Base-by-base conservation (phyloP, 2,888 invertebrate species). In the Hydropsyche betteni region DNA sequence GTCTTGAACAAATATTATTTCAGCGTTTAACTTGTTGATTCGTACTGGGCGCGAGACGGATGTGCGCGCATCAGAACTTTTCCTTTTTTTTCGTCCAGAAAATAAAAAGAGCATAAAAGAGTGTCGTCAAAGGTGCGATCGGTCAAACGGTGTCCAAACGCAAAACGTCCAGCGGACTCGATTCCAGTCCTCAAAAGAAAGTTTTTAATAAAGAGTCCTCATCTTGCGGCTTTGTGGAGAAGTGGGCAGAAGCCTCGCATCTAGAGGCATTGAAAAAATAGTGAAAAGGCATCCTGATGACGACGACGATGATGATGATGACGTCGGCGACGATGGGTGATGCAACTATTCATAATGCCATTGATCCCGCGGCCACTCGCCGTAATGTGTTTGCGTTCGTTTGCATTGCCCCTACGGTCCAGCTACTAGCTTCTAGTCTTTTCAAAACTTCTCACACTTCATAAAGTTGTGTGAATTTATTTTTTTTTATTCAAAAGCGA, bases 1-100 rank as follows among this genome's bases (percentile, higher is more conserved):
- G 77, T 61, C 77, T 77, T 75, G 52, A 77, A 76, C 75, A 77
- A 79, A 79, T 79, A 77, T 79, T 79, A 76, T 79, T 79, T 72
- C 74, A 74, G 58, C 70, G 55, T 68, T 36, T 55, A 77, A 76
- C 76, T 76, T 76, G 71, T 71, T 76, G 74, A 64, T 64, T 64
- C 44, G 44, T 44, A 44, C 44, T 61, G 61, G 16, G 33, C 33
- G 61, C 58, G 16, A 24, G 36, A 34, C 34, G 36, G 64, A 34
- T 64, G 12, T n/a, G 16, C 12, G 16, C n/a, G 61, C 34, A 33
- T 24, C 24, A 61, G 16, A 55, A 51, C n/a, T 16, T 24, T 34
- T 34, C 64, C 33, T 64, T 12, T 64, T 64, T 64, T 58, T 6
- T 8, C 36, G n/a, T 36, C 12, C 34, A 64, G 34, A 36, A 64